Conservation (phyloP, 2,797 vertebrate species). For the Salmo trutta region DNA sequence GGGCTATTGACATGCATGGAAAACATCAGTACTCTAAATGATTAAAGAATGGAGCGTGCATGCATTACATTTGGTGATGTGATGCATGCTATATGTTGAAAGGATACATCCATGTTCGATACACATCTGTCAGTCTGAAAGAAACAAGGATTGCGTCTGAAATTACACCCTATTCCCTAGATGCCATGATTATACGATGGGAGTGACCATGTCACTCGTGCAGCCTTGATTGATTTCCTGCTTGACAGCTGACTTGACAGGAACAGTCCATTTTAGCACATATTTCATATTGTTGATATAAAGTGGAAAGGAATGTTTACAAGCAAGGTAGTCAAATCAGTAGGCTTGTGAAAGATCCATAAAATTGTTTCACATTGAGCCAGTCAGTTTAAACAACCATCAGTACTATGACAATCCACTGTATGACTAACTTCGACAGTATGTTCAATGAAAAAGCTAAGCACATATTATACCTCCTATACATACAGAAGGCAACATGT, state of each 20-base stretch:
- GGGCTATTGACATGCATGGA: constrained; percentile 14
- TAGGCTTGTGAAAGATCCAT: neutral
- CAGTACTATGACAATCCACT: neutral
- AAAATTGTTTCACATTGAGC: neutral
- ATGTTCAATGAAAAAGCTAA: neutral
- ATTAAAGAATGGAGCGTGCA: constrained; percentile 30
- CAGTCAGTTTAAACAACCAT: neutral
- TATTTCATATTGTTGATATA: no score
- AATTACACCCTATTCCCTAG: neutral
- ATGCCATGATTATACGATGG: neutral
- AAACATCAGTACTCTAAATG: constrained; percentile 31
- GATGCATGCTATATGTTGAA: constrained; percentile 8
- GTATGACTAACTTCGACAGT: no score
- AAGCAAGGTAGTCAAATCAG: no score
- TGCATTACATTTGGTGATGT: neutral
- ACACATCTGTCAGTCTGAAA: no score
- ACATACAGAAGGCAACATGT: neutral
- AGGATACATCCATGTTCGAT: neutral
- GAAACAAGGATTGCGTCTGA: no score
- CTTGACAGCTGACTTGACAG: neutral
- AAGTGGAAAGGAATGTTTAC: neutral
- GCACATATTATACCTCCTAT: no score
- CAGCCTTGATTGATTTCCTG: neutral
- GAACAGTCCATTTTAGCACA: neutral
- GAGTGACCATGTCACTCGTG: neutral